phyloP scores from a whole-genome alignment of 1,140 invertebrate species.

The Calosoma granatense region DNA sequence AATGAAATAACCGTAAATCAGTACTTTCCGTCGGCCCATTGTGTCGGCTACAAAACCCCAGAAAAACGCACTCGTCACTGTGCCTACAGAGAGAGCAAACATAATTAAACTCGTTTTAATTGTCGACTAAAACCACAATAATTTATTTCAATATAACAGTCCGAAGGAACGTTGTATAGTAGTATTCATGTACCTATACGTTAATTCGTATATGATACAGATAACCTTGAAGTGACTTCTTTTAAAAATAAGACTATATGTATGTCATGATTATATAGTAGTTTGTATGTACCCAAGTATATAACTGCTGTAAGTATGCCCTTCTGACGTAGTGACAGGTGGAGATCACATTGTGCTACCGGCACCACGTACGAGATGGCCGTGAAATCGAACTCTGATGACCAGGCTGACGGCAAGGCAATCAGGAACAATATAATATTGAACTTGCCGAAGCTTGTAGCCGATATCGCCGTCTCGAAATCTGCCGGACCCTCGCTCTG shows the following conservation, averaged over 20 bases:
- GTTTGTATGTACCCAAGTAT: conserved; percentile 47
- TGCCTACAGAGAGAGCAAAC: conserved; percentile 43
- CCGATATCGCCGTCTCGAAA: conserved; percentile 27
- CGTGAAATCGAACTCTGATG: conserved; percentile 49
- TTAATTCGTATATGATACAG: no score
- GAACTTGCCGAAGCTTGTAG: conserved; percentile 45
- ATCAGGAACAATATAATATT: conserved; percentile 47
- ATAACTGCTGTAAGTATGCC: conserved; percentile 51
- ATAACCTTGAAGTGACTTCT: no score
- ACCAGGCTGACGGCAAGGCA: conserved; percentile 48
- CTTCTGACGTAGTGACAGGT: conserved; percentile 48
- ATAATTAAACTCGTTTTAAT: no score
- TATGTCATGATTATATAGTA: neutral
- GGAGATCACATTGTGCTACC: conserved; percentile 52
- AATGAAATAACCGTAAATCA: conserved; percentile 59
- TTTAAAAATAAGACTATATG: no score
- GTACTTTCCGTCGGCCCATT: conserved; percentile 55
- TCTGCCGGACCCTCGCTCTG: conserved; percentile 35
- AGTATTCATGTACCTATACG: no score
- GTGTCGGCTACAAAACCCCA: conserved; percentile 77
- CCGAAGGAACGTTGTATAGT: no score
- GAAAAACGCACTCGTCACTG: conserved; percentile 67
- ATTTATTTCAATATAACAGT: no score
- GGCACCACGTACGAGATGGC: conserved; percentile 54
- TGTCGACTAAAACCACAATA: no score